Percentiles rank a stretch among this genome's conserved stretches.
Conservation (phyloP, 1,140 invertebrate species). For the Drosophila sucinea region DNA sequence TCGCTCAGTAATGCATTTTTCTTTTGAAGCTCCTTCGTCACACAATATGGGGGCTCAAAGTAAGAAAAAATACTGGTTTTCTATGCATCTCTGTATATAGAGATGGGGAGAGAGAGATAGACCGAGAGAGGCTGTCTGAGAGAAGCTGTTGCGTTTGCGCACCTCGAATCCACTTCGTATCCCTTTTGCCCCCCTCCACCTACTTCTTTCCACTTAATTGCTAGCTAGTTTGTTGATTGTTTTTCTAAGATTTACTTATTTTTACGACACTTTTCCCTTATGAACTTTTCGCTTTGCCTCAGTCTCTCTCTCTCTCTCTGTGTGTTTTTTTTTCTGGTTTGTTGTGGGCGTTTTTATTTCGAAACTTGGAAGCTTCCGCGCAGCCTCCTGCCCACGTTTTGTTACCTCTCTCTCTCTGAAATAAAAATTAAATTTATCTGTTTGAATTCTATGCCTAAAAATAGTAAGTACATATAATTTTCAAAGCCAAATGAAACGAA, state of each 20-base stretch:
- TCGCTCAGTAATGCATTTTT: conserved; percentile 45
- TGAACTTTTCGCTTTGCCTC: conserved; percentile 40
- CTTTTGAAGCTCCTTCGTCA: conserved; percentile 44
- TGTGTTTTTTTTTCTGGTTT: conserved; percentile 21
- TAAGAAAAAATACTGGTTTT: conserved; percentile 74
- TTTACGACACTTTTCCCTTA: conserved; percentile 45
- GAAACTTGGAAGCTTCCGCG: conserved; percentile 61
- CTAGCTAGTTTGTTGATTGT: conserved; percentile 36
- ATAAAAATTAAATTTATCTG: background rate
- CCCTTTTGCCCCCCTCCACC: background rate
- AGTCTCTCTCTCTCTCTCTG: conserved; percentile 18
- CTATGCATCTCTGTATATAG: conserved; percentile 44
- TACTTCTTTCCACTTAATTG: conserved; percentile 2
- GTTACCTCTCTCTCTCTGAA: conserved; percentile 21
- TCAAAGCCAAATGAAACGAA: conserved; percentile 39
- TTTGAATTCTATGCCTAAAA: conserved; percentile 72
- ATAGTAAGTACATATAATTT: conserved; percentile 56
- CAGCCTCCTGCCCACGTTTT: conserved; percentile 57
- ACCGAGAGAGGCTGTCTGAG: conserved; percentile 22
- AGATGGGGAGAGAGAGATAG: conserved; percentile 19
- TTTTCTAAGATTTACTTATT: conserved; percentile 36
- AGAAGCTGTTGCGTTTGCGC: conserved; percentile 64
- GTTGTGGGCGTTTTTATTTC: conserved; percentile 66
- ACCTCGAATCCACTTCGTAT: conserved; percentile 10
- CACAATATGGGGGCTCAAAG: conserved; percentile 17